Base-by-base conservation (phyloP, 2,113 vertebrate genomes). In the Gymnocephalus cernua region DNA sequence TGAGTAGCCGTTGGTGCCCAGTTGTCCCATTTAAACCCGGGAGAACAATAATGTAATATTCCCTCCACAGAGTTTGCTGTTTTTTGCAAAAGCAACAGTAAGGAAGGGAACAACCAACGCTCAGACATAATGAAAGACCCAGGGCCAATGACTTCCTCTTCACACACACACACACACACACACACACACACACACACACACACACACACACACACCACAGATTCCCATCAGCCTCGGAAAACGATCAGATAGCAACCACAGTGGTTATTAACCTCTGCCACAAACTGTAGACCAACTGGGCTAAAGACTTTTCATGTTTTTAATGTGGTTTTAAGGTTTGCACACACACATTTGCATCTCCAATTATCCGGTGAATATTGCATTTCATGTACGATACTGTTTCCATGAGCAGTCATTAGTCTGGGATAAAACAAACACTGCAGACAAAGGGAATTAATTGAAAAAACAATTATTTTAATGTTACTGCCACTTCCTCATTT, bases 261-360 rank as follows among this genome's bases (percentile, higher is more conserved):
- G 63, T 72, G 79, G 82, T 86, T 86, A 87, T 87, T 85, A 87
- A 79, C 84, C 77, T 83, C 68, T 66, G 84, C 87, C 86, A 83
- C 85, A 85, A 80, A 86, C 79, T 58, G 1, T 38, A 80, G 57
- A 73, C 73, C 81, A 79, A 45, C 32, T 11, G 21, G 16, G 77
- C 63, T 65, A 32, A 86, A 70, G 78, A 79, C 71, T 56, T 23
- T 3, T 38, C 21, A 8, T 48, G 54, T 70, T 61, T 88, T 89
- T 88, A 69, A 85, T 86, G 84, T 89, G 86, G 83, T 85, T 86
- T 88, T 62, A 76, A 58, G 61, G 57, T 84, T 83, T 81, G 54
- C 47, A 57, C 38, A 41, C 38, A 41, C 38, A 41, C 38, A 62
- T 84, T 83, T 83, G 54, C 41, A 57, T 80, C 73, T 66, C 27